Evolutionary conservation across 2,888 invertebrate genomes (phyloP).

Genomic region (Andrena haemorrhoa): DNA sequence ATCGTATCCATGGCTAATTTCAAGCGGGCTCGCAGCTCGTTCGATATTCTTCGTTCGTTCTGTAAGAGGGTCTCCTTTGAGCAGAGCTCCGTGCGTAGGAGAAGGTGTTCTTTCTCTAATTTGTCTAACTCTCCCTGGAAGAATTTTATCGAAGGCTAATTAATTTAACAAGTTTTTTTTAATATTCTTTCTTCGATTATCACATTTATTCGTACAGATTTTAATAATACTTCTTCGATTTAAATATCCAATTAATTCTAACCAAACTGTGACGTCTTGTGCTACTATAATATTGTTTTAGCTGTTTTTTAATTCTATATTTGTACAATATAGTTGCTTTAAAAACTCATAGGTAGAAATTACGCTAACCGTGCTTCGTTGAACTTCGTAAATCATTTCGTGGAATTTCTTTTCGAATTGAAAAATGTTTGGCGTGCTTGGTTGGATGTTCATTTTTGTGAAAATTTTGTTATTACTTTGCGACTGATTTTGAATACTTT

Average conservation of each 20-base stretch:
- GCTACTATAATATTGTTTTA: background rate
- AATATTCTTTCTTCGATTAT: background rate
- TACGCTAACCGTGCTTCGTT: constrained; percentile 74
- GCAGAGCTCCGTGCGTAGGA: constrained; percentile 71
- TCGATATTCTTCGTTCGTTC: constrained; percentile 72
- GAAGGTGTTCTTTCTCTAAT: constrained; percentile 70
- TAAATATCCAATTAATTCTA: too few relatives aligned
- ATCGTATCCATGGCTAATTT: constrained; percentile 67
- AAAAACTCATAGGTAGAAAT: background rate
- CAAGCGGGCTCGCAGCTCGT: constrained; percentile 73
- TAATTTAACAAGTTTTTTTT: background rate
- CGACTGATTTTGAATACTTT: background rate
- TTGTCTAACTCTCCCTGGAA: constrained; percentile 26
- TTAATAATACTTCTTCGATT: too few relatives aligned
- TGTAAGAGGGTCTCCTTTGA: constrained; percentile 69
- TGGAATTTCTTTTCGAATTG: constrained; percentile 75
- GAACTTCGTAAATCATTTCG: constrained; percentile 76
- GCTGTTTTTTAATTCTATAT: background rate
- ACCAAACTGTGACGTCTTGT: background rate
- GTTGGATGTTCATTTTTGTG: constrained; percentile 34
- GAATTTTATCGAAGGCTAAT: background rate
- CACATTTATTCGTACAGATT: background rate
- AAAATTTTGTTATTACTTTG: background rate
- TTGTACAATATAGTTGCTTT: background rate
- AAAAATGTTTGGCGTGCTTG: constrained; percentile 59